Base-by-base conservation (phyloP, 92 coral and sea anemone species). In the Siderastrea siderea region DNA sequence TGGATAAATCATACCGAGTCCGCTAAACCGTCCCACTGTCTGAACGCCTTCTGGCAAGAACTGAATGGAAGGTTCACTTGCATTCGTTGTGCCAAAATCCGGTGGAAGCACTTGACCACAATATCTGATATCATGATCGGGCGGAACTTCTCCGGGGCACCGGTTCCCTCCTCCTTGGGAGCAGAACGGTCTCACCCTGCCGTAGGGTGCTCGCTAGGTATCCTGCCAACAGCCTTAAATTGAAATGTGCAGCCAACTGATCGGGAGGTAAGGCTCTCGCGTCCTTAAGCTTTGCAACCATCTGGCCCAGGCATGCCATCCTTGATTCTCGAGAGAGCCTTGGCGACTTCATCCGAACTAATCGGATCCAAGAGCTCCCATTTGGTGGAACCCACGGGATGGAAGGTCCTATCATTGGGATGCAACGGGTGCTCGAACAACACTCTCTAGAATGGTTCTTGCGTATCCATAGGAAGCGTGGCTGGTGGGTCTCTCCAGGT, bases 11-110 rank as follows among this genome's bases (percentile, higher is more conserved):
- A 69, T 2, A 81, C 75, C 17, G 74, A 55, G 0, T 81, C 81
- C 0, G 75, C 91, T 5, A 74, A 7, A 3, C 92, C 92, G 1
- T 88, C 92, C 0, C 92, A 69, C 1, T 77, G 2, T 1, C 84
- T 0, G 50, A 88, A 81, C 3, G 83, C 88, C 78, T 88, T 81
- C n/a, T 81, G 88, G 46, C 88, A 11, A 17, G 71, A 44, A 11
- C 9, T 38, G 50, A 81, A 48, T 1, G 92, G 88, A 50, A 88
- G 60, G 1, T 1, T 17, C 1, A 2, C 45, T 47, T 78, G 87
- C 47, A 81, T 12, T 13, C 87, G 47, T 14, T 52, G 50, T 1
- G 87, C 91, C 77, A 88, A 6, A 4, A 88, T 26, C 16, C 50
- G 59, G 43, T 88, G 92, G 60, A 73, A 88, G 68, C 80, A 58